phyloP scores from a whole-genome alignment of 23 tunicate species.

The Styela plicata region DNA sequence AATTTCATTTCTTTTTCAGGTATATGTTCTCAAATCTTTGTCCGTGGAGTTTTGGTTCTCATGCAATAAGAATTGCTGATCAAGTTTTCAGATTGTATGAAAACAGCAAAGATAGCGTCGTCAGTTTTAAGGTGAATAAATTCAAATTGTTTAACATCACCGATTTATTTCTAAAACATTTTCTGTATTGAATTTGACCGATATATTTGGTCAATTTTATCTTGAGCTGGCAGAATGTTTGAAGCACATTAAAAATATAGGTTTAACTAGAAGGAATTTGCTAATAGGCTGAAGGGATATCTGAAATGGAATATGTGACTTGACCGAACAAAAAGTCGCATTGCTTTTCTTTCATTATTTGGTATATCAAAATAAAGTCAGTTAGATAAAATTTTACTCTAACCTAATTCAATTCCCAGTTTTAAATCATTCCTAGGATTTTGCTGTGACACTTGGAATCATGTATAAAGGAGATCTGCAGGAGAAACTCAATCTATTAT shows the following conservation, averaged over 20 bases:
- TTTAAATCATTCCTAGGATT: too few species aligned
- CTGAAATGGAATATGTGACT: too few species aligned
- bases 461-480: constrained; percentile 77
- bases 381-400: background rate
- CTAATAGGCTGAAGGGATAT: too few species aligned
- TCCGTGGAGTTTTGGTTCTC: constrained; percentile 67
- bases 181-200: too few species aligned
- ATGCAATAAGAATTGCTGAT: constrained; percentile 41
- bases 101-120: constrained; percentile 28
- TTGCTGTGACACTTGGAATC: constrained; percentile 60
- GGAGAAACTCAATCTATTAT: constrained; percentile 59
- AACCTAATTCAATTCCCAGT: background rate
- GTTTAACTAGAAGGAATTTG: too few species aligned
- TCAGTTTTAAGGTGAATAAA: constrained; percentile 67
- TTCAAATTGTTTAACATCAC: too few species aligned
- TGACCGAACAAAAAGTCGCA: too few species aligned
- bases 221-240: too few species aligned
- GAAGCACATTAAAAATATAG: too few species aligned
- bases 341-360: background rate
- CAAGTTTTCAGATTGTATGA: constrained; percentile 50
- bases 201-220: too few species aligned
- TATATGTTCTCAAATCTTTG: constrained; percentile 50
- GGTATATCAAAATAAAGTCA: background rate
- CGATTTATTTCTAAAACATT: too few species aligned
- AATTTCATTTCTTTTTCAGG: constrained; percentile 28